phyloP scores from a whole-genome alignment of 2,888 invertebrate species.

The Nomada hirtipes region DNA sequence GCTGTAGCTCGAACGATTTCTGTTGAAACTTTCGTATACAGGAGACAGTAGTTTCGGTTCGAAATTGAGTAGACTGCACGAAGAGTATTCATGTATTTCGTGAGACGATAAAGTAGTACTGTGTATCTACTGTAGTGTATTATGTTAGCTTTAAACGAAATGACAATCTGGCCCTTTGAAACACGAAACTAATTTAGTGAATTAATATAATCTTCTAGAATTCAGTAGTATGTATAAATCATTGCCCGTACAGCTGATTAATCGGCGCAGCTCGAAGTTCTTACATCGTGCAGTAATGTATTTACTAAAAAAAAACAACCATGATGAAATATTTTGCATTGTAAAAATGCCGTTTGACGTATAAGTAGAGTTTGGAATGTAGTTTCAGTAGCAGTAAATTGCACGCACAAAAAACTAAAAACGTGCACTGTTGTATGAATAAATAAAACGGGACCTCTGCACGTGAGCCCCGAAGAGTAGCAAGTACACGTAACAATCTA shows the following conservation, averaged over 20 bases:
- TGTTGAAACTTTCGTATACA: conserved; percentile 6
- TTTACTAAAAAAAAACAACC: not conserved
- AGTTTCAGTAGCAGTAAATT: conserved; percentile 47
- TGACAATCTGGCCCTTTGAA: not conserved
- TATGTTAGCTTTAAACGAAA: not conserved
- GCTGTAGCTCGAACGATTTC: conserved; percentile 34
- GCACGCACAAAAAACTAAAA: conserved; percentile 19
- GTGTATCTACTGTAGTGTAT: conserved; percentile 10
- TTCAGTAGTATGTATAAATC: conserved; percentile 20
- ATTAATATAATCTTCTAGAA: not conserved
- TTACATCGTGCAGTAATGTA: not conserved
- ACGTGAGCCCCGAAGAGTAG: conserved; percentile 71
- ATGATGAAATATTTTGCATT: conserved; percentile 17
- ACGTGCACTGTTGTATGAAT: conserved; percentile 48
- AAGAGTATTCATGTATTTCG: conserved; percentile 19
- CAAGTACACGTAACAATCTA: conserved; percentile 42
- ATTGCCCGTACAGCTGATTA: not conserved
- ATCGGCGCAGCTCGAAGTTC: not conserved
- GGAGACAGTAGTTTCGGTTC: conserved; percentile 32
- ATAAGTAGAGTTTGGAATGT: conserved; percentile 43
- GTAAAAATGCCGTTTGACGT: conserved; percentile 31
- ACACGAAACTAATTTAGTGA: not conserved
- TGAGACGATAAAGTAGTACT: conserved; percentile 1
- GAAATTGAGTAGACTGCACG: conserved; percentile 56
- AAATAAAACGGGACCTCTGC: conserved; percentile 69